Evolutionary conservation across 1,140 invertebrate species (phyloP).

Genomic region (Monomorium pharaonis): DNA sequence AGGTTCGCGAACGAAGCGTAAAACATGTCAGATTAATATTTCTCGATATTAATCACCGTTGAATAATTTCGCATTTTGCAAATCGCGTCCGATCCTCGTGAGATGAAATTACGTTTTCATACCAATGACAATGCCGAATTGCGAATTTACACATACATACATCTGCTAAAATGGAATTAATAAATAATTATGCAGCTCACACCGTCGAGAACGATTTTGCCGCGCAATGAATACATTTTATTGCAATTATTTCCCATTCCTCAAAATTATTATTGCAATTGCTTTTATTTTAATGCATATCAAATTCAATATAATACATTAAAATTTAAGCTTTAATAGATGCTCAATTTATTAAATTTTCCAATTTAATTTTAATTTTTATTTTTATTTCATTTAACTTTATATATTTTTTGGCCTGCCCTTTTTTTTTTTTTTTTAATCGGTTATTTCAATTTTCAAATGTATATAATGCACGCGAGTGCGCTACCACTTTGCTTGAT

Average conservation of each 20-base stretch:
- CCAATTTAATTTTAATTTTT: not conserved
- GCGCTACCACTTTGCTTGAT: no score
- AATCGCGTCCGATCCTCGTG: not conserved
- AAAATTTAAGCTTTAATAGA: not conserved
- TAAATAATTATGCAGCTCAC: conserved; percentile 16
- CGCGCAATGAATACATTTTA: not conserved
- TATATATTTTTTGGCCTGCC: not conserved
- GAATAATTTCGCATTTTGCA: conserved; percentile 25
- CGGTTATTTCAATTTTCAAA: not conserved
- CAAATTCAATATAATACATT: no score
- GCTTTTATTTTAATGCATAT: not conserved
- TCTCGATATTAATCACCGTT: conserved; percentile 32
- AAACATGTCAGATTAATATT: conserved; percentile 19
- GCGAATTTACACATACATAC: not conserved
- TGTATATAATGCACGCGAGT: no score
- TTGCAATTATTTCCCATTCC: not conserved
- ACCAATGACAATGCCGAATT: not conserved
- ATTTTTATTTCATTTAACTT: not conserved
- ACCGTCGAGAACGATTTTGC: not conserved
- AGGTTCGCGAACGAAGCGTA: not conserved
- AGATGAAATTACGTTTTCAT: conserved; percentile 20
- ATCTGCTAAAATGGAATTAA: conserved; percentile 15
- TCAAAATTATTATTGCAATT: not conserved
- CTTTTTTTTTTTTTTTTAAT: not conserved
- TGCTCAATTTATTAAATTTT: not conserved